phyloP scores from a whole-genome alignment of 1,140 invertebrate genomes.

The Augochlora pura region DNA sequence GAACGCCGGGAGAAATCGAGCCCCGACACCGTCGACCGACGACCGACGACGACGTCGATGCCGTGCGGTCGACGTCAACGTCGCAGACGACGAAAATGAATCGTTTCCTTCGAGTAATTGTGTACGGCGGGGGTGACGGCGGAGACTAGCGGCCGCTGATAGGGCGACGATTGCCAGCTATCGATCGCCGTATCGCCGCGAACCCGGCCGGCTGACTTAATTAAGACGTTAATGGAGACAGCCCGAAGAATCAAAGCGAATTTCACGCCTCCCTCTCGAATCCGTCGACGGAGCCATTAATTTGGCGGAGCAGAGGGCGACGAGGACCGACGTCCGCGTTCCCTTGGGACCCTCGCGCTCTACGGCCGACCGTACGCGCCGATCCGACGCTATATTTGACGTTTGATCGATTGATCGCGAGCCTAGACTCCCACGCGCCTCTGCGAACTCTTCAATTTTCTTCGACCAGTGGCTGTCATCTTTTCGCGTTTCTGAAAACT shows the following conservation, averaged over 20 bases:
- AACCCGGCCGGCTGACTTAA: constrained; percentile 29
- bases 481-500: too few species aligned
- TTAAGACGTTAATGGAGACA: constrained; percentile 45
- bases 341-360: not conserved
- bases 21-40: not conserved
- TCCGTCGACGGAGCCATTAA: constrained; percentile 48
- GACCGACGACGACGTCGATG: too few species aligned
- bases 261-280: constrained; percentile 45
- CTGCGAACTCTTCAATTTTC: constrained; percentile 29
- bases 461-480: constrained; percentile 19
- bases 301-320: constrained; percentile 40
- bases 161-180: constrained; percentile 21
- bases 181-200: constrained; percentile 28
- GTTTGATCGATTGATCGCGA: constrained; percentile 61
- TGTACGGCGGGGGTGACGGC: not conserved
- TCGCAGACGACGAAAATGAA: constrained; percentile 13
- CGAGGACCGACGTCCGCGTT: not conserved
- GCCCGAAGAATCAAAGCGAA: constrained; percentile 33
- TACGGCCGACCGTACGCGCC: constrained; percentile 3
- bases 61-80: too few species aligned
- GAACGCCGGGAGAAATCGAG: not conserved
- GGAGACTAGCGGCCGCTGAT: too few species aligned
- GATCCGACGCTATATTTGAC: constrained; percentile 58
- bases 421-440: constrained; percentile 1
- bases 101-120: constrained; percentile 9